Base-by-base conservation (phyloP, 2,113 vertebrate species). In the Progne subis region DNA sequence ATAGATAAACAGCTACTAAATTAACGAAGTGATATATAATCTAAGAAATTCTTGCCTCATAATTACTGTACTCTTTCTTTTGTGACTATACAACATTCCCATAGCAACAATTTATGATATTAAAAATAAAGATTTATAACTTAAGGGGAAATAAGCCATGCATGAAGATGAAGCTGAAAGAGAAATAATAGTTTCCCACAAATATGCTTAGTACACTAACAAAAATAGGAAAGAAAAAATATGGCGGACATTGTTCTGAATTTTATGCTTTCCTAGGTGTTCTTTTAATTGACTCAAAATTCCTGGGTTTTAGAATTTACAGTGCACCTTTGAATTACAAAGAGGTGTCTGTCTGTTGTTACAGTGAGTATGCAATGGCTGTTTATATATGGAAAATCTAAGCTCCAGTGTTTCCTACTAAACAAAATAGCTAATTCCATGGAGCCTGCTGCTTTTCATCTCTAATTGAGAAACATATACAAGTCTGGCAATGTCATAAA, bases 41-140 rank as follows among this genome's bases (percentile, higher is more conserved):
- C 26, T 39, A 78, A 60, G 41, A 68, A n/a, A 71, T 25, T 32
- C 34, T 91, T 69, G 26, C 29, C 12, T 43, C 21, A 60, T 47
- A 25, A 21, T 52, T 52, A 43, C 44, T 69, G 77, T 46, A 61
- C n/a, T 37, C 23, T 25, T 37, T 72, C 28, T 88, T 78, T 86
- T 41, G 29, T 76, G 60, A 44, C 56, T 64, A 31, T 39, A 52
- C 13, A 56, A 60, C 28, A 49, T 81, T 75, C 37, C 76, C n/a
- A 60, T 59, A 68, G 56, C 71, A 95, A 88, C 31, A 8, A 74
- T 70, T 91, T 89, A 7, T 60, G 52, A 46, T 77, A 88, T 44
- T 34, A 82, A 13, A 86, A 56, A 79, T 61, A 72, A 87, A 82
- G 43, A 8, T 84, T 91, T 92, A 41, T 55, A 82, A 78, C 14